Conservation (phyloP, 2,888 invertebrate species). For the Autographa pulchrina region DNA sequence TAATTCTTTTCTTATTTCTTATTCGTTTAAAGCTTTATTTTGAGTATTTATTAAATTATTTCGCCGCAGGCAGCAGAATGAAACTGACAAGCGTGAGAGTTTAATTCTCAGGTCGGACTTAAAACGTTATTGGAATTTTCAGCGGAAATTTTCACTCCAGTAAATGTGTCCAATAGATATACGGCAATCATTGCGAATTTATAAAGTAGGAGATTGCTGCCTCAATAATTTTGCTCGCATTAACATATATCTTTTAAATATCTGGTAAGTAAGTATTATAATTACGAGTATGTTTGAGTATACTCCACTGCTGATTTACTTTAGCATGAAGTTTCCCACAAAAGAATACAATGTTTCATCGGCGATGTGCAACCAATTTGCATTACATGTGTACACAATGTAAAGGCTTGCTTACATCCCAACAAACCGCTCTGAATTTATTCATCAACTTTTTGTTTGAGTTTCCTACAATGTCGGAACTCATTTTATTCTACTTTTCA, state of each 20-base stretch:
- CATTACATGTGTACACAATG: conserved; percentile 3
- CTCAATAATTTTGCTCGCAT: neutral
- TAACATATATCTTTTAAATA: neutral
- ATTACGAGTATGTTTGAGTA: neutral
- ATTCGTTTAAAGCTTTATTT: neutral
- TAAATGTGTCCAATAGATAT: neutral
- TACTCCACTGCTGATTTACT: neutral
- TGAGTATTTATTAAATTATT: neutral
- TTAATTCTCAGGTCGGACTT: conserved; percentile 2
- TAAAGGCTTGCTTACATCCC: conserved; percentile 2
- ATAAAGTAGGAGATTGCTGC: neutral
- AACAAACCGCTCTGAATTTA: neutral
- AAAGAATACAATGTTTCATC: neutral
- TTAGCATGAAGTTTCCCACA: neutral
- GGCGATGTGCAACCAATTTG: neutral
- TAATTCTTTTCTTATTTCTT: neutral
- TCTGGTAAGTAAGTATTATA: neutral
- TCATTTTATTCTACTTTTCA: neutral
- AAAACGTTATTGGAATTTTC: neutral
- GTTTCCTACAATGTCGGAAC: conserved; percentile 1
- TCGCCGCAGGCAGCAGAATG: neutral
- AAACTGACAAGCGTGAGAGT: conserved; percentile 4
- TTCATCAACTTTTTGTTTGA: neutral
- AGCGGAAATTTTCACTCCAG: neutral
- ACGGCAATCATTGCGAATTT: neutral